Base-by-base conservation (phyloP, 2,797 vertebrate genomes). In the Helicolenus hilgendorfi region DNA sequence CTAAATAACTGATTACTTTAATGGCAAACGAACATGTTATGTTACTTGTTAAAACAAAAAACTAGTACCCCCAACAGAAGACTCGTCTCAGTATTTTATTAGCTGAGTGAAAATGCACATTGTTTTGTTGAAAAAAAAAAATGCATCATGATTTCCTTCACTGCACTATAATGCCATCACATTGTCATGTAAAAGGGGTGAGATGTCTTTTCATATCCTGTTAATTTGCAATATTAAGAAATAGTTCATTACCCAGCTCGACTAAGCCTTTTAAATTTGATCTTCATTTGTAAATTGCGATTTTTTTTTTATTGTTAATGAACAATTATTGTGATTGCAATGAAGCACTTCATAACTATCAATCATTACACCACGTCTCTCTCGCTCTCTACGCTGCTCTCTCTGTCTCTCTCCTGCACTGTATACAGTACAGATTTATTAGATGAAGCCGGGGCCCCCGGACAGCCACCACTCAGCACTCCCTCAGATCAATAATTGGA, bases 401-500 rank as follows among this genome's bases (percentile, higher is more conserved):
- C 63, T 72, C 81, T 86, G 84, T 72, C 35, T 27, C 63, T 72
- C 81, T 86, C 85, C 64, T 87, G 24, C 27, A 82, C 93, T 96
- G 91, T 92, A 84, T 86, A 91, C 81, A 81, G 83, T 81, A 86
- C 89, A 95, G 91, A 97, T 97, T 97, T 97, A 97, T 94, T 92
- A 96, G 92, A 81, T 85, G 84, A 71, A 91, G 83, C 92, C 18
- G 41, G 86, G 87, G 95, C 89, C 93, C 93, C 94, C 49, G 85
- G 96, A 96, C 97, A 96, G 95, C 95, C 95, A 96, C 94, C 93
- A 87, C 95, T 95, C 96, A 96, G 96, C 94, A 92, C 94, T 96
- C 88, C 92, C 93, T 97, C 93, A 89, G 94, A 98, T 97, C 97
- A 97, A 97, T 98, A 97, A 97, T 97, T 97, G 96, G 96, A 96